Base-by-base conservation (phyloP, 2,113 vertebrate genomes). In the Puffinus mauretanicus region DNA sequence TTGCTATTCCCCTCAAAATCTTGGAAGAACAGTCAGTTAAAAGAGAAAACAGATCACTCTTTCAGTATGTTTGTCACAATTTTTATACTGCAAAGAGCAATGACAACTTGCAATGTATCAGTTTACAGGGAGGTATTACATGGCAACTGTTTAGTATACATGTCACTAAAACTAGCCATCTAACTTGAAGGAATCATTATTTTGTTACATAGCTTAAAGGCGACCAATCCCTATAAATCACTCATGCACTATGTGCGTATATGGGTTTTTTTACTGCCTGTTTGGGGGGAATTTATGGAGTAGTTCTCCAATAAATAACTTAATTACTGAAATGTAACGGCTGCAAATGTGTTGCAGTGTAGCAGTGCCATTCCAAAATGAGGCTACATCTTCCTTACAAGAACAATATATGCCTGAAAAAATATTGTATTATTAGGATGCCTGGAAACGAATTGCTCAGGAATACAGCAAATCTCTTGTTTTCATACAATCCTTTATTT, bases 301-400 rank as follows among this genome's bases (percentile, higher is more conserved):
- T 65, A 84, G 34, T 65, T 92, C 47, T 93, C 49, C 65, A 94
- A 93, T 92, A 96, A 94, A 91, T 88, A 88, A 92, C 47, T 84
- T 88, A 90, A 96, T 94, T 95, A 92, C 44, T 75, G 61, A 88
- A 95, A 88, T 27, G 19, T 57, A 89, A 94, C 79, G 21, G 25
- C 70, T 89, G 77, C 10, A 92, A 87, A 76, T 54, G 40, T 69
- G 36, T 70, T 77, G n/a, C 58, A 73, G 57, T 26, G 34, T 51
- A 91, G 72, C 57, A 25, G 18, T 64, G 21, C 11, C 2, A 0
- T 26, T 84, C 36, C 2, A 27, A 94, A 91, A 72, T 42, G 19
- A 91, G 34, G 8, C n/a, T 94, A 42, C 27, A 30, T 67, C 44
- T 86, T 82, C 62, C 81, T 85, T 76, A 80, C 18, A 44, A 72